These are phyloP conservation scores for Sminthurides aquaticus DNA, from an alignment of 2,888 invertebrate species.

Conservation along the genomic window DNA sequence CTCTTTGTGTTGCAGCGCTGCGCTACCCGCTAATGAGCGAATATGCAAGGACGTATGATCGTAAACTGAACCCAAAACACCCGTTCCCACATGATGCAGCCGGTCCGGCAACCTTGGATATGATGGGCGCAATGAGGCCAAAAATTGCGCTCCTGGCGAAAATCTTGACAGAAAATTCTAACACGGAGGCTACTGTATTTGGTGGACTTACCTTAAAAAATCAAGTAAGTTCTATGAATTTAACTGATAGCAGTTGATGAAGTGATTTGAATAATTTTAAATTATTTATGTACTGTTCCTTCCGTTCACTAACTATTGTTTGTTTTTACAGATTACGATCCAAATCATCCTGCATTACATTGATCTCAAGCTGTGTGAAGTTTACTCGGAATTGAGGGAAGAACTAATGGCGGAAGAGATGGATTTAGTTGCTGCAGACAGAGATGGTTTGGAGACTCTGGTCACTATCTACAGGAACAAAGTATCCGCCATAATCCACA, in stretches of 20 bases:
- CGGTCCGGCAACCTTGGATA: slow-evolving; percentile 28
- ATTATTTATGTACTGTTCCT: too few species aligned
- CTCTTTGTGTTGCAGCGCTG: slow-evolving; percentile 32
- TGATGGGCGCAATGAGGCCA: slow-evolving; percentile 28
- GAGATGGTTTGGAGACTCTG: slow-evolving; percentile 15
- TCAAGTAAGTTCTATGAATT: slow-evolving; percentile 26
- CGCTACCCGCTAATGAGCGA: slow-evolving; percentile 34
- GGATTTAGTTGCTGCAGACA: slow-evolving; percentile 21
- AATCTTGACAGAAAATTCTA: slow-evolving; percentile 34
- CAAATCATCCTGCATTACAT: slow-evolving; percentile 39
- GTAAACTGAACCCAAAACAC: background rate
- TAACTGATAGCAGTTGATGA: too few species aligned
- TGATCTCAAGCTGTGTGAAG: slow-evolving; percentile 35
- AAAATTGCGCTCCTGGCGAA: slow-evolving; percentile 39
- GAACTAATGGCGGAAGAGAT: slow-evolving; percentile 23
- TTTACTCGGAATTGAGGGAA: slow-evolving; percentile 32
- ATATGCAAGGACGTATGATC: slow-evolving; percentile 30
- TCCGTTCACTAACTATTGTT: background rate
- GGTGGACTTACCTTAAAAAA: slow-evolving; percentile 35
- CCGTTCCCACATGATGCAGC: slow-evolving; percentile 11
- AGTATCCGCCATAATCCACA: slow-evolving; percentile 31
- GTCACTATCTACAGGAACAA: slow-evolving; percentile 30
- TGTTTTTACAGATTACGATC: slow-evolving; percentile 33
- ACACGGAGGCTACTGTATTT: slow-evolving; percentile 37
- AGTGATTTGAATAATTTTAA: too few species aligned